Evolutionary conservation across 2,113 vertebrate species (phyloP).

Genomic region (Pygoscelis antarcticus): DNA sequence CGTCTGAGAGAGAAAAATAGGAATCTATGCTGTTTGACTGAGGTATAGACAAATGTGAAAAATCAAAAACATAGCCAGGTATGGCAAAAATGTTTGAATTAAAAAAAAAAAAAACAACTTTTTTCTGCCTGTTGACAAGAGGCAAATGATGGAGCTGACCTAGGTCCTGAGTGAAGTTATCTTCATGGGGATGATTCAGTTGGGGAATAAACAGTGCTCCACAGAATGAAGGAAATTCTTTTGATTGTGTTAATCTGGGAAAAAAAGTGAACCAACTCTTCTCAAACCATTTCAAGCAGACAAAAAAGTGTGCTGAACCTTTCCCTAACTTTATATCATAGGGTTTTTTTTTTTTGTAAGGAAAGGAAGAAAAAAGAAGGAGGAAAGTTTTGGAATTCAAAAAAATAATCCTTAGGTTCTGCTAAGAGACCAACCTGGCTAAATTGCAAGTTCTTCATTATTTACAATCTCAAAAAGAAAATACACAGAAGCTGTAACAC

Average conservation of each 20-base stretch:
- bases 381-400: neutral
- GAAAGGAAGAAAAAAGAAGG: accelerated
- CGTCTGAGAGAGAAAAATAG: neutral
- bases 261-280: accelerated
- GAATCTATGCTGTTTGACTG: neutral
- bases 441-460: neutral
- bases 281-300: neutral
- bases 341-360: neutral
- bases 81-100: neutral
- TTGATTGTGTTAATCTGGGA: neutral
- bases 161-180: neutral
- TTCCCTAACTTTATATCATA: neutral
- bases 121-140: neutral
- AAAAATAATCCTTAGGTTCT: neutral
- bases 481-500: neutral
- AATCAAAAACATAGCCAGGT: neutral
- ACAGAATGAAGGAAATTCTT: neutral
- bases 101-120: no score
- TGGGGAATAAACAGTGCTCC: neutral
- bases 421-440: neutral
- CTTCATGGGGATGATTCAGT: neutral
- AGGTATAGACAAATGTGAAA: neutral
- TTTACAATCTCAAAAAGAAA: neutral
- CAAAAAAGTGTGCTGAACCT: neutral
- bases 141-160: neutral